These are phyloP conservation scores for Scaptomyza polygonia DNA, from an alignment of 2,888 invertebrate genomes.

Conservation along the genomic window DNA sequence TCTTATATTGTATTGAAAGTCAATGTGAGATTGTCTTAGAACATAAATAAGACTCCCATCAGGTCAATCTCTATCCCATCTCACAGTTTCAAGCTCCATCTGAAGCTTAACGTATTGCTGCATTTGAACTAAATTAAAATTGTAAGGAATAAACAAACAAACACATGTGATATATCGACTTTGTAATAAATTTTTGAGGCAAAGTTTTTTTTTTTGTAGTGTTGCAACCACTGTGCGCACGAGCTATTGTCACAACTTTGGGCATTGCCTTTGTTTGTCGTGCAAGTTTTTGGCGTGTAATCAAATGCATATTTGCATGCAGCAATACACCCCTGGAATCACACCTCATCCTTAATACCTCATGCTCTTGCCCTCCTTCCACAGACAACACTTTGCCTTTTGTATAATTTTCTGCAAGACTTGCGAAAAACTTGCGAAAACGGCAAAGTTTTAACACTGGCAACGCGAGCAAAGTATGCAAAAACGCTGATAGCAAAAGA, in stretches of 20 bases:
- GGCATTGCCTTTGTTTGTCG: slow-evolving; percentile 73
- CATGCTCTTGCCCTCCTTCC: background rate
- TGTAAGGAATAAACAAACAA: background rate
- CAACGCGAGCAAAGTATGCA: slow-evolving; percentile 47
- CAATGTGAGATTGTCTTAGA: too few species aligned
- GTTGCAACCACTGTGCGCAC: slow-evolving; percentile 24
- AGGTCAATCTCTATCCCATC: background rate
- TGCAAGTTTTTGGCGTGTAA: slow-evolving; percentile 72
- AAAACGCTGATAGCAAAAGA: slow-evolving; percentile 29
- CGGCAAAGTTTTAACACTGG: slow-evolving; percentile 68
- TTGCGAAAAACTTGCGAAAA: slow-evolving; percentile 75
- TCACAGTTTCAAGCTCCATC: background rate
- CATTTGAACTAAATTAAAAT: background rate
- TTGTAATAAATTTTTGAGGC: background rate
- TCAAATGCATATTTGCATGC: slow-evolving; percentile 80
- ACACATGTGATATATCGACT: background rate
- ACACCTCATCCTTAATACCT: slow-evolving; percentile 1
- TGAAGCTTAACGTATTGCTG: background rate
- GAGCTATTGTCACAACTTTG: slow-evolving; percentile 58
- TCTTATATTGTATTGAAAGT: too few species aligned
- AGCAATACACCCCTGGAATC: slow-evolving; percentile 42
- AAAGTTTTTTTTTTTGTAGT: background rate
- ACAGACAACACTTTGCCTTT: slow-evolving; percentile 58
- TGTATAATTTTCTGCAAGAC: slow-evolving; percentile 79
- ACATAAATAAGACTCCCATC: too few species aligned